A percentile compares a stretch with the other conserved stretches of the same genome.
Evolutionary conservation across 2,797 vertebrate species (phyloP).

Genomic region (Trachops cirrhosus): DNA sequence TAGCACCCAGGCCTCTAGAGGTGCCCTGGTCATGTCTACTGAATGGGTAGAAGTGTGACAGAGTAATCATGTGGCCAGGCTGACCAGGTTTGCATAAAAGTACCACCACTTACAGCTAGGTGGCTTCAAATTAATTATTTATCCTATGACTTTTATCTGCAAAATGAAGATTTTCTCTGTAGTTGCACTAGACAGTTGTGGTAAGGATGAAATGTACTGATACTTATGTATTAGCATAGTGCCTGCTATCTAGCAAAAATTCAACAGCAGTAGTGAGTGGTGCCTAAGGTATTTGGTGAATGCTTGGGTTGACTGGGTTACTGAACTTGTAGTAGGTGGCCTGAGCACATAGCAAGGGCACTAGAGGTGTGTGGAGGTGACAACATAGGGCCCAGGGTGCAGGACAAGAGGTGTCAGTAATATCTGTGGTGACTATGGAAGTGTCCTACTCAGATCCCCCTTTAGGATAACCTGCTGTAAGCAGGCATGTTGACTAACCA

Average conservation of each 20-base stretch:
- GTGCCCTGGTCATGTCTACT: fast-evolving
- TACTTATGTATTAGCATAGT: not conserved
- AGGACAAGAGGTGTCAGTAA: not conserved
- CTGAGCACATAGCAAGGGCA: not conserved
- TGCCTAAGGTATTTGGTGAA: not conserved
- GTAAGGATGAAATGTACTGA: not conserved
- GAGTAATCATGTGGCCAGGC: not conserved
- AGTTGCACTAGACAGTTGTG: not conserved
- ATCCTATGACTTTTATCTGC: not conserved
- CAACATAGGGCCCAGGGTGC: not conserved
- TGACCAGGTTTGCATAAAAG: not conserved
- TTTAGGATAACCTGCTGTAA: not conserved
- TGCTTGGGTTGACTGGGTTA: not conserved
- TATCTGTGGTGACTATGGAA: not conserved
- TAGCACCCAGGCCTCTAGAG: fast-evolving
- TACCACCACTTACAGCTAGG: not conserved
- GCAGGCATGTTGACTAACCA: not conserved
- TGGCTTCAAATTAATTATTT: not conserved
- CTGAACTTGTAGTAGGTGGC: not conserved
- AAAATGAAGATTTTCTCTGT: not conserved
- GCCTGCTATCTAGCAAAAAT: not conserved
- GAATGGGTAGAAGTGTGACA: no score
- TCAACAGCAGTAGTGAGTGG: not conserved
- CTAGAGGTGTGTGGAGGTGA: not conserved
- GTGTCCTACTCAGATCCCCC: not conserved